Evolutionary conservation across 2,888 invertebrate genomes (phyloP), one percentile per base, ranked within the genome.

Genomic region (Dasypolia templi): DNA sequence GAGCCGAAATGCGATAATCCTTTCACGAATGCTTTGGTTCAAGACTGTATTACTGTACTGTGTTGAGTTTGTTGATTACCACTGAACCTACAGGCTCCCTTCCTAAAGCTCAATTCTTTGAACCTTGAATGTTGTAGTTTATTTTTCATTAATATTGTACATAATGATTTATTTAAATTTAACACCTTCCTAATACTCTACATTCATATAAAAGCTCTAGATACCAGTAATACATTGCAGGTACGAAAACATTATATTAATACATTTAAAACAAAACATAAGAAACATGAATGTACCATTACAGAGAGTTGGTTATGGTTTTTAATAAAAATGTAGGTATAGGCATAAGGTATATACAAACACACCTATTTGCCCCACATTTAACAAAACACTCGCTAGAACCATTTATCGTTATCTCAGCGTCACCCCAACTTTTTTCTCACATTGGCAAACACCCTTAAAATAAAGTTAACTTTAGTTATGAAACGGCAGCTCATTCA

Each of bases 401-500:
- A 32, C 17, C 22, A 19, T 22, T 44, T 14, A 32, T 19, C 4
- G 12, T n/a, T 44, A n/a, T 19, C 4, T 4, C 19, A 32, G 17
- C 29, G 7, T 29, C 32, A 32, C 53, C 39, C 19, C 22, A 32
- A 3, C 3, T 35, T 53, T 19, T 42, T 44, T 29, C 35, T 55
- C 17, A 62, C 29, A 44, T 35, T 46, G 1, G n/a, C 6, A 14
- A 44, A 5, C 6, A 12, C 12, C n/a, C 26, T 17, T 32, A 7
- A 29, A 64, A 29, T 32, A 35, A 39, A 39, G 2, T 22, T 17
- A 12, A 39, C 29, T 66, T 66, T 7, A 65, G 14, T 35, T 12
- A 55, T 11, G 32, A 67, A 64, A 35, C 0, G 19, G 3, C 14
- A 53, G 32, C 61, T 65, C 46, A 75, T 78, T 69, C 32, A 39